phyloP scores from a whole-genome alignment of 2,797 vertebrate species.

The Aeoliscus strigatus region DNA sequence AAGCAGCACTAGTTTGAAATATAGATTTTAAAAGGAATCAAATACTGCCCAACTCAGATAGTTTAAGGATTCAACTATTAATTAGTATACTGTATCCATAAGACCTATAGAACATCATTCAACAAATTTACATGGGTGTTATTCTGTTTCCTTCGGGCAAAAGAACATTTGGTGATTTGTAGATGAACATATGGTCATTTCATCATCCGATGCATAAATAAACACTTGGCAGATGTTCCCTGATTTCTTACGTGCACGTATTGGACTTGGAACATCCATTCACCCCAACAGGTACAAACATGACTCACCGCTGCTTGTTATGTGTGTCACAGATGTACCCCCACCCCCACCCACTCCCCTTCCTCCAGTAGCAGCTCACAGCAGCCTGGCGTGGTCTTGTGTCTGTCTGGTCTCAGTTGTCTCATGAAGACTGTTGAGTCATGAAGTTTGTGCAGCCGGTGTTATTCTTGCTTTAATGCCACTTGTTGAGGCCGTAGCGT shows the following conservation, averaged over 20 bases:
- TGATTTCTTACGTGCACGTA: background rate
- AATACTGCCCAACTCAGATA: too few species aligned
- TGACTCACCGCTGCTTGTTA: slow-evolving; percentile 46
- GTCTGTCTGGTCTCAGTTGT: slow-evolving; percentile 21
- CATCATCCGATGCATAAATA: too few species aligned
- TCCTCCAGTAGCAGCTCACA: slow-evolving; percentile 12
- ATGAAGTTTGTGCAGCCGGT: slow-evolving; percentile 42
- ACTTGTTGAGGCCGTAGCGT: slow-evolving; percentile 17
- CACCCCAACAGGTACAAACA: slow-evolving; percentile 10
- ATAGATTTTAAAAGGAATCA: too few species aligned
- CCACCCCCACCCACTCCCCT: slow-evolving; percentile 4
- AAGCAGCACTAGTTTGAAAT: too few species aligned
- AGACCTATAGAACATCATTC: too few species aligned
- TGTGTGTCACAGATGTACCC: slow-evolving; percentile 32
- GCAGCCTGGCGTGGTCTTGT: slow-evolving; percentile 8
- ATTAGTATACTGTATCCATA: too few species aligned
- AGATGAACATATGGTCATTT: background rate
- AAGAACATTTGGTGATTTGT: background rate
- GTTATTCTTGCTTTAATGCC: slow-evolving; percentile 38
- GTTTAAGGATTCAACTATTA: too few species aligned
- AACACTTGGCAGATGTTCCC: slow-evolving; percentile 1
- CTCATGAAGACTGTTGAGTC: slow-evolving; percentile 56
- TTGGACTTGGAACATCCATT: slow-evolving; percentile 1
- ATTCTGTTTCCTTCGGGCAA: too few species aligned
- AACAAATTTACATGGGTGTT: too few species aligned